Conservation (phyloP, 37 sponge, comb jelly and placozoan genomes). For the Spongia lamella region DNA sequence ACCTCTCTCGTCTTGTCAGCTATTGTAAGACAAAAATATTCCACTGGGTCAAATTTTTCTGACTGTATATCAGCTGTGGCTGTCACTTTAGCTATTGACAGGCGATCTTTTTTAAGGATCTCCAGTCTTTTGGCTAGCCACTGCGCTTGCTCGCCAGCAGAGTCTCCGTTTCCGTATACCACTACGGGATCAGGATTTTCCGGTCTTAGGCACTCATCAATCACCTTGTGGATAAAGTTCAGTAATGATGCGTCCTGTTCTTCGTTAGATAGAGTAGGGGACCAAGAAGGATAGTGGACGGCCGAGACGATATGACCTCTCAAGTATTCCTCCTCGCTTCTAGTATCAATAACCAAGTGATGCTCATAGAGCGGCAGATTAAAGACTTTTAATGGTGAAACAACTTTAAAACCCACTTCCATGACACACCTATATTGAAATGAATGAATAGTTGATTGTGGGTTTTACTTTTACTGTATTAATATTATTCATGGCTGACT, state of each 20-base stretch:
- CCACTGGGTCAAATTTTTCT: constrained; percentile 41
- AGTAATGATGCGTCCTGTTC: constrained; percentile 37
- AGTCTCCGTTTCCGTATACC: constrained; percentile 56
- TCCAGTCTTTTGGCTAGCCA: constrained; percentile 53
- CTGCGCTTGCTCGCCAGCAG: constrained; percentile 6
- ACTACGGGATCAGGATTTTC: constrained; percentile 74
- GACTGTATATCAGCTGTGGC: not conserved
- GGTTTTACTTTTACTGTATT: no score
- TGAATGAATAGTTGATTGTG: no score
- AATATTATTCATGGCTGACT: no score
- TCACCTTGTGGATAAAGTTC: constrained; percentile 32
- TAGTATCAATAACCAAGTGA: constrained; percentile 64
- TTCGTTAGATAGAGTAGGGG: constrained; percentile 21
- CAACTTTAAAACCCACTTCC: no score
- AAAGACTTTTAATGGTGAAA: constrained; percentile 53
- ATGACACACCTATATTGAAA: no score
- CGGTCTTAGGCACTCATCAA: constrained; percentile 40
- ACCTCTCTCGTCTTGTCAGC: constrained; percentile 49
- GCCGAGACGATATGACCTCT: constrained; percentile 61
- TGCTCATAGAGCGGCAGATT: constrained; percentile 79
- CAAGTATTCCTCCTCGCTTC: constrained; percentile 28
- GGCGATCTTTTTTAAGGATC: constrained; percentile 25
- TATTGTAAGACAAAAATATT: constrained; percentile 61
- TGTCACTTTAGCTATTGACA: constrained; percentile 11
- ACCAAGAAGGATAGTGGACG: constrained; percentile 53